A percentile compares a stretch with the other conserved stretches of the same genome.
phyloP scores from a whole-genome alignment of 2,888 invertebrate genomes.

The Hyalella azteca region DNA sequence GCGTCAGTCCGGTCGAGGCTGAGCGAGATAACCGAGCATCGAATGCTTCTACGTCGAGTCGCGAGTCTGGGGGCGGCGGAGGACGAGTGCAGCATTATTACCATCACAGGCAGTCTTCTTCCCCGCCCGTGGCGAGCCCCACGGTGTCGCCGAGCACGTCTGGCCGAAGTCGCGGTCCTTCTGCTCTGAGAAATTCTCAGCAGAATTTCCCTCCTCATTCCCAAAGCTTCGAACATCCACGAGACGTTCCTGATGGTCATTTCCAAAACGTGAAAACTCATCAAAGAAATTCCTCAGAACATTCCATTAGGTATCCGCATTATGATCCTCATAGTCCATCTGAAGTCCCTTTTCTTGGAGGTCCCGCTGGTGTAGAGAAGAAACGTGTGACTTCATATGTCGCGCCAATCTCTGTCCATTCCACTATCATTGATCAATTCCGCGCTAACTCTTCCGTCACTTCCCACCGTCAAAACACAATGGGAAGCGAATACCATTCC shows the following conservation, averaged over 20 bases:
- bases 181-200: background rate
- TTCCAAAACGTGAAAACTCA: background rate
- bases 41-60: background rate
- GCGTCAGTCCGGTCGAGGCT: background rate
- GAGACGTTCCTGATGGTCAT: background rate
- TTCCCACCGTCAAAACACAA: background rate
- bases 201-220: background rate
- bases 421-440: background rate
- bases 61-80: background rate
- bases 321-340: no score
- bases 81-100: conserved; percentile 11
- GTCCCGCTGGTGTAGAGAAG: background rate
- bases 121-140: conserved; percentile 1
- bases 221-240: background rate
- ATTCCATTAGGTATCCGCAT: background rate
- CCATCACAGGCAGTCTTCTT: conserved; percentile 22
- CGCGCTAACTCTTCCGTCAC: background rate
- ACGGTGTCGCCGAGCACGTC: background rate
- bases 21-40: background rate
- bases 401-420: conserved; percentile 11
- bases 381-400: background rate
- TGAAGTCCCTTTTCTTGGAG: no score
- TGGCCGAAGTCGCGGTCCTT: background rate
- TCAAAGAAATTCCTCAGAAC: background rate
- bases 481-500: background rate